Conservation (phyloP, 1,140 invertebrate species). For the Sesamia nonagrioides region DNA sequence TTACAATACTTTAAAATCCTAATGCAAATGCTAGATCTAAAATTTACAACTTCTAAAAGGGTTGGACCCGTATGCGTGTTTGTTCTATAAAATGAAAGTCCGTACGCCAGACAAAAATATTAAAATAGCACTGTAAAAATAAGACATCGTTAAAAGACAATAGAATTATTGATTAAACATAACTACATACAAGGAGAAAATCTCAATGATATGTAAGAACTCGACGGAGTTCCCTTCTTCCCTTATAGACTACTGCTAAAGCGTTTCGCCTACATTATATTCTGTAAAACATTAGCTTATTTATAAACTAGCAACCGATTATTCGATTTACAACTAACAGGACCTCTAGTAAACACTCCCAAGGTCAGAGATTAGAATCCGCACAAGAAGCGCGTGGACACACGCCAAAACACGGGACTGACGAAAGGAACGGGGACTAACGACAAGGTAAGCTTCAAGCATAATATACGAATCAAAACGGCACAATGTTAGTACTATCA, state of each 20-base stretch:
- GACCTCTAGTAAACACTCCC: conserved; percentile 64
- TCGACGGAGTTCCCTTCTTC: conserved; percentile 81
- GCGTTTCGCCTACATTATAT: conserved; percentile 79
- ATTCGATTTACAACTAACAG: conserved; percentile 62
- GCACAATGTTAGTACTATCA: conserved; percentile 15
- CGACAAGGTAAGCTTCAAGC: conserved; percentile 43
- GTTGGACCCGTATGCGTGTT: conserved; percentile 86
- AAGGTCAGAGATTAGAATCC: conserved; percentile 25
- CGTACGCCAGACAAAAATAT: conserved; percentile 60
- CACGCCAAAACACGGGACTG: not conserved
- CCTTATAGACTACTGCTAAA: conserved; percentile 83
- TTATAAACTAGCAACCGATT: conserved; percentile 76
- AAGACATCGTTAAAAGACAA: conserved; percentile 69
- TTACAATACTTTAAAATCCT: conserved; percentile 83
- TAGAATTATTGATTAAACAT: conserved; percentile 71
- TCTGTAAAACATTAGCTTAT: conserved; percentile 75
- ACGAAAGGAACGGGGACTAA: not conserved
- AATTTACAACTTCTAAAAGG: conserved; percentile 83
- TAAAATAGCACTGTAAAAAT: conserved; percentile 78
- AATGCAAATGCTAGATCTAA: conserved; percentile 84
- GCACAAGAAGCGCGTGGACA: conserved; percentile 26
- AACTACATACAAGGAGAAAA: conserved; percentile 82
- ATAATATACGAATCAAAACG: conserved; percentile 8
- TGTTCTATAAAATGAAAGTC: conserved; percentile 77
- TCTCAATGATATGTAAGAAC: conserved; percentile 87